A percentile compares a stretch with the other conserved stretches of the same genome.
Conservation (phyloP, 2,797 vertebrate genomes). For the Danio jaintianensis region DNA sequence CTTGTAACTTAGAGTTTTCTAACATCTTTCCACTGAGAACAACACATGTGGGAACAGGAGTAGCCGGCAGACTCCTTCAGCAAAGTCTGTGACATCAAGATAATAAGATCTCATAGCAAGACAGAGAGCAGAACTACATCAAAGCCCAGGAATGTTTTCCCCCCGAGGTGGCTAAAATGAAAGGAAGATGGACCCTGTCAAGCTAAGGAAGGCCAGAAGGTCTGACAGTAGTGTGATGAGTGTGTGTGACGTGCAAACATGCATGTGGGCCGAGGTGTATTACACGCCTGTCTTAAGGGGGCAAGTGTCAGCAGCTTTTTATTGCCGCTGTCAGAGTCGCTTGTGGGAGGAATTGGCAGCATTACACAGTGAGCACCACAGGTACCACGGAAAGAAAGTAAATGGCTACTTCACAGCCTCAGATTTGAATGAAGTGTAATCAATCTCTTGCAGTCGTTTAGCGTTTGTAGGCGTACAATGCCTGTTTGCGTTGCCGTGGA, state of each 20-base stretch:
- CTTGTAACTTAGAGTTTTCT: not conserved
- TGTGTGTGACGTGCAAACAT: constrained; percentile 1
- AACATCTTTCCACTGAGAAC: not conserved
- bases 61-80: not conserved
- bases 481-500: not conserved
- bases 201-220: not conserved
- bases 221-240: constrained; percentile 21
- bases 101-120: constrained; percentile 23
- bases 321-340: constrained; percentile 42
- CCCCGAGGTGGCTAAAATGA: constrained; percentile 24
- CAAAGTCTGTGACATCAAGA: constrained; percentile 24
- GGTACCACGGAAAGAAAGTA: constrained; percentile 34
- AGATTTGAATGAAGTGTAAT: constrained; percentile 42
- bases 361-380: not conserved
- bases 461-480: not conserved
- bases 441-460: constrained; percentile 21
- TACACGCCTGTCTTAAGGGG: constrained; percentile 28
- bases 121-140: constrained; percentile 38
- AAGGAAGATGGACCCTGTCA: constrained; percentile 20
- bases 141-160: constrained; percentile 24
- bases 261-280: constrained; percentile 12
- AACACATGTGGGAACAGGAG: not conserved
- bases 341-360: constrained; percentile 19
- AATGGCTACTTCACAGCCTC: constrained; percentile 43
- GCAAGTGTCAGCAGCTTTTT: constrained; percentile 27